Evolutionary conservation across 2,888 invertebrate genomes (phyloP).

Genomic region (Melanostoma scalare): DNA sequence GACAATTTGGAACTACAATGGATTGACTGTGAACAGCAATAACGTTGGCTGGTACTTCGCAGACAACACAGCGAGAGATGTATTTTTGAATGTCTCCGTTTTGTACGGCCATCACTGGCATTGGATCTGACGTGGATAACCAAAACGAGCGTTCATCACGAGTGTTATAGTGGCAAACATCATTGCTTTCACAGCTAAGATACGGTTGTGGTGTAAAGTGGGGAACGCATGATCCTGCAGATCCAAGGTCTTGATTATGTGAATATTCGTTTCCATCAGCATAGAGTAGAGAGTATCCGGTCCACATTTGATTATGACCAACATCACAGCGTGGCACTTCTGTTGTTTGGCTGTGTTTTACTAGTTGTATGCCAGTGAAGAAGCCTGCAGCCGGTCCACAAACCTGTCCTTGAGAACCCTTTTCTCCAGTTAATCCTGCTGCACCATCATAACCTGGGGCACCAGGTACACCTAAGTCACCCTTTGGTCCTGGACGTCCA

Average conservation of each 20-base stretch:
- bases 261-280: constrained; percentile 98
- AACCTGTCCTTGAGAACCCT: constrained; percentile 87
- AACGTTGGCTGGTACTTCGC: constrained; percentile 97
- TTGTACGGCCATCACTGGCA: constrained; percentile 97
- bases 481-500: constrained; percentile 85
- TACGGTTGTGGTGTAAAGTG: constrained; percentile 98
- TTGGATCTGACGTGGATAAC: constrained; percentile 94
- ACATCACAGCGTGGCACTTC: constrained; percentile 91
- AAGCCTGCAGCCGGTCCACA: constrained; percentile 89
- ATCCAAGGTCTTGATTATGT: constrained; percentile 97
- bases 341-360: constrained; percentile 95
- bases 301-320: constrained; percentile 95
- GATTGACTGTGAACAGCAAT: constrained; percentile 98
- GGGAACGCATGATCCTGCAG: constrained; percentile 95
- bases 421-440: constrained; percentile 85
- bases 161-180: constrained; percentile 97
- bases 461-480: constrained; percentile 87
- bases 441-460: constrained; percentile 85
- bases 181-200: constrained; percentile 96
- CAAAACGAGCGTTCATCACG: constrained; percentile 98
- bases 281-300: constrained; percentile 97
- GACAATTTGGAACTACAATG: constrained; percentile 92
- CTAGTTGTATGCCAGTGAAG: constrained; percentile 92
- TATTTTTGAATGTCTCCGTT: constrained; percentile 91
- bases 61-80: constrained; percentile 97